Conservation (phyloP, 2,113 vertebrate genomes). For the Halcyon senegalensis region DNA sequence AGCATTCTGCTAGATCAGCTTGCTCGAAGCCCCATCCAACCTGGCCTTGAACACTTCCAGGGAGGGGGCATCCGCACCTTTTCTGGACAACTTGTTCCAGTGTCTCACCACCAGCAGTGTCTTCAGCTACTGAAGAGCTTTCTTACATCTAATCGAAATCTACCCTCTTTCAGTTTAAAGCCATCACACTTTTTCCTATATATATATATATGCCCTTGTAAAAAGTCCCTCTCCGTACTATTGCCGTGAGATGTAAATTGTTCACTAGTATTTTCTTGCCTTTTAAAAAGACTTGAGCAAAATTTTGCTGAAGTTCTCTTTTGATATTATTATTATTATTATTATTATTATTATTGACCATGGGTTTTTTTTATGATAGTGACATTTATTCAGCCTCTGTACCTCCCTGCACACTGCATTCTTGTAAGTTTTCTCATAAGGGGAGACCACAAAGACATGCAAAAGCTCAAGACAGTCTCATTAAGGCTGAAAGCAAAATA, state of each 20-base stretch:
- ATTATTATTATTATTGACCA: not conserved
- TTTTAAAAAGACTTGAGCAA: not conserved
- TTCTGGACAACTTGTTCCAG: not conserved
- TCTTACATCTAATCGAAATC: not conserved
- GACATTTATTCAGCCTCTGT: not conserved
- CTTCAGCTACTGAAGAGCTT: not conserved
- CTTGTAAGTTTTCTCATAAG: not conserved
- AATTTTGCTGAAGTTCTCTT: not conserved
- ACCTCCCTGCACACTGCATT: not conserved
- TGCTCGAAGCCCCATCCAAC: not conserved
- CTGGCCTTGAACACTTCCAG: not conserved
- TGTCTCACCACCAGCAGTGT: not conserved
- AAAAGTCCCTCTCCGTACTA: not conserved
- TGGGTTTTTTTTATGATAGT: not conserved
- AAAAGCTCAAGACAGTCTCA: not conserved
- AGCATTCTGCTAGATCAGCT: not conserved
- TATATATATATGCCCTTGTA: not conserved
- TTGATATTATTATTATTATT: not conserved
- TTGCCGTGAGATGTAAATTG: not conserved
- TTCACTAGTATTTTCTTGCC: not conserved
- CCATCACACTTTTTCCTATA: not conserved
- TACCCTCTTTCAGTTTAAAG: not conserved
- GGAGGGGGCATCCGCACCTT: not conserved
- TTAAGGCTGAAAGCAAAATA: slow-evolving; percentile 20
- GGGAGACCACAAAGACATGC: not conserved